Base-by-base conservation (phyloP, 2,888 invertebrate species). In the Ochropacha duplaris region DNA sequence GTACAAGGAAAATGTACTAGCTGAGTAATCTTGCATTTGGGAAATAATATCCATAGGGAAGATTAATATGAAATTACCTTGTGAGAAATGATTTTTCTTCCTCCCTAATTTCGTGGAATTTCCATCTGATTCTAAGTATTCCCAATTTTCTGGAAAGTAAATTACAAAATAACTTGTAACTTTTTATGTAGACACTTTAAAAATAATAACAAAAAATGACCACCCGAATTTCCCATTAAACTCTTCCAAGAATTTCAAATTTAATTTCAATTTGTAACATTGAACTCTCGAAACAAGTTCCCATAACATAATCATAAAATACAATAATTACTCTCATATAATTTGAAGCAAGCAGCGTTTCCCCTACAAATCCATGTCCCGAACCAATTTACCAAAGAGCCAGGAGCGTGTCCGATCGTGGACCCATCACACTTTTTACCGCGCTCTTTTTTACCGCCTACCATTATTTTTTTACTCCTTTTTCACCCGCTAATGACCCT, bases 401-500 rank as follows among this genome's bases (percentile, higher is more conserved):
- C 44, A 44, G 68, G 64, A 68, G 73, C 71, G 67, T 65, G 66
- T 60, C 65, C 65, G 62, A 66, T 62, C 62, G 56, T 61, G 66
- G 67, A 44, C 50, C 59, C 65, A 60, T 69, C 66, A 67, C 64
- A 64, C 68, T 68, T 73, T 70, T 71, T 69, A 44, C 44, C 44
- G 8, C 6, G 16, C 8, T 14, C 19, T 65, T 58, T 50, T 54
- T 34, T 59, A 62, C 59, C 55, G 56, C 39, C 58, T 56, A 24
- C 57, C 57, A 52, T 52, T 19, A 19, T 31, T 24, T 34, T 19
- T 52, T 52, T 52, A 22, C 22, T 52, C 56, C 57, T 57, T 66
- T 66, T 65, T 70, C 63, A 65, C 65, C 26, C 26, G 49, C 49
- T 57, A 60, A 58, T 66, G 62, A 59, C 65, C 63, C 44, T 44